phyloP scores from a whole-genome alignment of 2,888 invertebrate species.

The Mesorhabditis sp. region DNA sequence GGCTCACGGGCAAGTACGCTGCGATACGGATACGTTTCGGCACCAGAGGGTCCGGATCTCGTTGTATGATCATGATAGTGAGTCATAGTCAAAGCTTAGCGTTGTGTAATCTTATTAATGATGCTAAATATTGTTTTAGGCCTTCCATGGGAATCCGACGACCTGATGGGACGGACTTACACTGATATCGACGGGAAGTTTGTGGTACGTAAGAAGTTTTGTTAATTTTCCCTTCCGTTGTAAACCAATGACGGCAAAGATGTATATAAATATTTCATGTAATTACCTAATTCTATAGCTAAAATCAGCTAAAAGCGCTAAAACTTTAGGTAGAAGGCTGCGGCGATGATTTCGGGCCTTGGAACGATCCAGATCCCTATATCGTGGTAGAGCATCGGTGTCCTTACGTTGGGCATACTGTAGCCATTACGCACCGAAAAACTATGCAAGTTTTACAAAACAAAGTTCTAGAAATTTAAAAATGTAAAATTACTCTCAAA shows the following conservation, averaged over 20 bases:
- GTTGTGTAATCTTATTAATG: conserved; percentile 4
- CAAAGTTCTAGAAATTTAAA: neutral
- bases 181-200: conserved; percentile 24
- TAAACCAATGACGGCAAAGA: no score
- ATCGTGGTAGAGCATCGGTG: conserved; percentile 25
- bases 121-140: conserved; percentile 15
- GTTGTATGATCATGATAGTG: conserved; percentile 24
- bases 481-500: neutral
- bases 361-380: conserved; percentile 40
- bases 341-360: conserved; percentile 27
- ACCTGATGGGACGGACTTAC: conserved; percentile 22
- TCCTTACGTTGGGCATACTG: conserved; percentile 24
- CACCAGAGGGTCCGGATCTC: conserved; percentile 20
- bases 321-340: conserved; percentile 20
- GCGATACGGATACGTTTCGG: conserved; percentile 22
- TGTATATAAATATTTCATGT: no score
- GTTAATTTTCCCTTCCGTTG: no score
- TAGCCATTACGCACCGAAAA: conserved; percentile 20
- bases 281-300: no score
- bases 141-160: conserved; percentile 35
- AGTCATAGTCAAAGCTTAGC: conserved; percentile 10
- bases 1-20: conserved; percentile 14
- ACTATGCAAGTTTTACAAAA: conserved; percentile 9
- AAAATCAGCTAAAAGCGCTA: neutral
- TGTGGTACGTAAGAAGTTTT: conserved; percentile 9